Percentiles rank a stretch among this genome's conserved stretches.
Conservation (phyloP, 2,888 invertebrate genomes). For the Oligia fasciuncula region DNA sequence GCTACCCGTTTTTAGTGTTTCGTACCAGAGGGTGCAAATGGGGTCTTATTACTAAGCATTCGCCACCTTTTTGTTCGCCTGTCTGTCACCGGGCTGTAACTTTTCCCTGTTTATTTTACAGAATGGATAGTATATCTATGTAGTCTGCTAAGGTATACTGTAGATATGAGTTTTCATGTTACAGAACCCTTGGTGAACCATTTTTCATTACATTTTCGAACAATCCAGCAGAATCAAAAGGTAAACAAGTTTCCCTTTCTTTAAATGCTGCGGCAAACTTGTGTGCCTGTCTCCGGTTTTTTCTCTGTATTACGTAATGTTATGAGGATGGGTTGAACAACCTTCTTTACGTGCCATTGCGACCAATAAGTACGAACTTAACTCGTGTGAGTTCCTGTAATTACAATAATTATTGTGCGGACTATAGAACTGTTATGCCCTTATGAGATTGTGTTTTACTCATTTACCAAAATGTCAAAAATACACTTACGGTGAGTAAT, state of each 20-base stretch:
- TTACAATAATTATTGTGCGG: slow-evolving; percentile 19
- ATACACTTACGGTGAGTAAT: neutral
- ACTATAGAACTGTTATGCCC: neutral
- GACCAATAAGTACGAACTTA: slow-evolving; percentile 12
- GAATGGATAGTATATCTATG: neutral
- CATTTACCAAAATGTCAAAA: slow-evolving; percentile 21
- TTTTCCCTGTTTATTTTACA: neutral
- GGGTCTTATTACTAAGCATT: neutral
- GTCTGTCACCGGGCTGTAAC: neutral
- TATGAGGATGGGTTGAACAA: slow-evolving; percentile 36
- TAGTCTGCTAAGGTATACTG: neutral
- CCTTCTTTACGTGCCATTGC: slow-evolving; percentile 17
- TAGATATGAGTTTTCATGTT: neutral
- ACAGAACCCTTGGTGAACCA: neutral
- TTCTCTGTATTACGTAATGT: slow-evolving; percentile 40
- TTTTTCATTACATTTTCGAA: neutral
- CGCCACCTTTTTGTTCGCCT: neutral
- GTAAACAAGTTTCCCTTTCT: slow-evolving; percentile 45
- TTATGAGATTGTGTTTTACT: neutral
- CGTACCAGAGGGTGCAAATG: neutral
- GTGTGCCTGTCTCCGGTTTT: slow-evolving; percentile 31
- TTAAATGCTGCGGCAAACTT: slow-evolving; percentile 9
- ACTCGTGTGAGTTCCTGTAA: slow-evolving; percentile 22
- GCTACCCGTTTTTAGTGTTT: neutral
- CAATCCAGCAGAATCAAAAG: neutral